These are phyloP conservation scores for Coecobrya sp. DNA, from an alignment of 2,888 invertebrate genomes.

Conservation along the genomic window DNA sequence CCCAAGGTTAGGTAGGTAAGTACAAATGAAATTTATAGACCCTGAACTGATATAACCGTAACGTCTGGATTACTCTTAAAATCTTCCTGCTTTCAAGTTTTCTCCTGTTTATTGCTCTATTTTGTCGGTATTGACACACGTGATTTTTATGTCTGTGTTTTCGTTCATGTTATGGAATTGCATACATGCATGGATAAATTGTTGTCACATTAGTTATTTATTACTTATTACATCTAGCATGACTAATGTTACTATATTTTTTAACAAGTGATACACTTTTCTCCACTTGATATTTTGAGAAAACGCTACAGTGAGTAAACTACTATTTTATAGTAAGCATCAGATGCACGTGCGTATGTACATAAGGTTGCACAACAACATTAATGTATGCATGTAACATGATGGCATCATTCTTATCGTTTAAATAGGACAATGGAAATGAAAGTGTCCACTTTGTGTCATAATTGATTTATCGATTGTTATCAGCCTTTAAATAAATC, in stretches of 20 bases:
- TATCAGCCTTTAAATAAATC: constrained; percentile 17
- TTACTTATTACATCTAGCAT: too few species aligned
- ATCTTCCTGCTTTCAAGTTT: neutral
- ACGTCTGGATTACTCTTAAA: neutral
- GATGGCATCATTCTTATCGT: neutral
- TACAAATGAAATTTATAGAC: neutral
- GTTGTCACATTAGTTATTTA: too few species aligned
- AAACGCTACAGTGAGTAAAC: too few species aligned
- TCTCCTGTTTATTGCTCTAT: neutral
- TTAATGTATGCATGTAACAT: too few species aligned
- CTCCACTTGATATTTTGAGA: too few species aligned
- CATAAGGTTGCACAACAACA: too few species aligned
- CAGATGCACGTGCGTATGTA: too few species aligned
- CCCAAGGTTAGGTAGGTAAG: neutral
- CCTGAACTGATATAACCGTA: neutral
- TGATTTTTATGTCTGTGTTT: neutral
- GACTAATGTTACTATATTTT: too few species aligned
- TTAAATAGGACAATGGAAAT: neutral
- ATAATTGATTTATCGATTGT: constrained; percentile 31
- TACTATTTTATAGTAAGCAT: too few species aligned
- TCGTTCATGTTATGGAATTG: too few species aligned
- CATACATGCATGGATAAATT: too few species aligned
- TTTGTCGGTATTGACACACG: neutral
- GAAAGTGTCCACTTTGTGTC: neutral
- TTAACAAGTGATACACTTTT: too few species aligned